Evolutionary conservation across 2,797 vertebrate species (phyloP).

Genomic region (Oryzias sinensis): DNA sequence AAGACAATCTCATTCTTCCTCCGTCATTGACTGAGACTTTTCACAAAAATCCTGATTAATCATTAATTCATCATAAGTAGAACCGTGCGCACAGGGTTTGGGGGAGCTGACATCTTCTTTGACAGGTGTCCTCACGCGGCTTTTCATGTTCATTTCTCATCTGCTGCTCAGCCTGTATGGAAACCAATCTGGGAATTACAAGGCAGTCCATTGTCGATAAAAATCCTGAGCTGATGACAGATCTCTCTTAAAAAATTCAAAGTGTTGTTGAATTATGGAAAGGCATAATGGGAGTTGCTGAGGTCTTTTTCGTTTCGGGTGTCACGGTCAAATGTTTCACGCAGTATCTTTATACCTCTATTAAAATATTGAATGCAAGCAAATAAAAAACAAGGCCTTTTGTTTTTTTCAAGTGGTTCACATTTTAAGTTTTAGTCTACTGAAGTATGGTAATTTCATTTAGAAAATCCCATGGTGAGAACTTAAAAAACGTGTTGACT

Average conservation of each 20-base stretch:
- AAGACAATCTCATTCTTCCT: slow-evolving; percentile 64
- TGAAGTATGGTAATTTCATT: slow-evolving; percentile 50
- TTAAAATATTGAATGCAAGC: slow-evolving; percentile 53
- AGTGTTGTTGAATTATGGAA: slow-evolving; percentile 66
- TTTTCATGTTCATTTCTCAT: slow-evolving; percentile 63
- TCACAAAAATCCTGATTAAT: slow-evolving; percentile 57
- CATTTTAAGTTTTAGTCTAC: slow-evolving; percentile 49
- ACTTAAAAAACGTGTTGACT: slow-evolving; percentile 43
- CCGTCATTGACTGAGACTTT: slow-evolving; percentile 48
- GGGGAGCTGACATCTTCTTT: slow-evolving; percentile 53
- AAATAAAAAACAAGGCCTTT: slow-evolving; percentile 52
- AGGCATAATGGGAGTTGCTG: slow-evolving; percentile 38
- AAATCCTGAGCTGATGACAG: slow-evolving; percentile 43
- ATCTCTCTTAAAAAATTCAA: slow-evolving; percentile 59
- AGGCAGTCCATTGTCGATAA: slow-evolving; percentile 55
- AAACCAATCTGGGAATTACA: slow-evolving; percentile 56
- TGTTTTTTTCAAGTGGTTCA: slow-evolving; percentile 57
- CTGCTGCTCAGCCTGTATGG: slow-evolving; percentile 34
- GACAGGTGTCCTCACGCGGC: slow-evolving; percentile 61
- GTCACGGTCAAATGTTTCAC: slow-evolving; percentile 47
- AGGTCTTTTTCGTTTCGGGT: slow-evolving; percentile 38
- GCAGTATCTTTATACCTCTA: slow-evolving; percentile 32
- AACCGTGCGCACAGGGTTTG: slow-evolving; percentile 33
- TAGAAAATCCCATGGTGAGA: slow-evolving; percentile 41
- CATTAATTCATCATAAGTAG: slow-evolving; percentile 59